Evolutionary conservation across 1,140 invertebrate species (phyloP), one percentile per base, ranked within the genome.

Genomic region (Meloidogyne hapla): DNA sequence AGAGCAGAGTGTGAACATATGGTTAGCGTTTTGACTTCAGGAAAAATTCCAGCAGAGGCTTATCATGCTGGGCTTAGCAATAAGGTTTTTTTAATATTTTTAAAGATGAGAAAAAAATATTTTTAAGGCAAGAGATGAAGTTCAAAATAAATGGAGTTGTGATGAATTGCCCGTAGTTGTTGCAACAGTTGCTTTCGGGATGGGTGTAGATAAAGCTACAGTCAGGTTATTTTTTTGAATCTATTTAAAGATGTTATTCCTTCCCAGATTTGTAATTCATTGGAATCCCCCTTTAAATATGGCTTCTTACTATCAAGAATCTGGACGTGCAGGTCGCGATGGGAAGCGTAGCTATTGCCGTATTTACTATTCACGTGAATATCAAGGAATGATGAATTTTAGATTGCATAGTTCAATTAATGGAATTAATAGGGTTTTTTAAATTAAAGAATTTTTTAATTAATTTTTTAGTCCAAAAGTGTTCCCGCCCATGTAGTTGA

Each of bases 241-340:
- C n/a, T n/a, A n/a, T 72, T 0, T 77, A 45, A 28, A 23, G 25
- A 80, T 67, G 21, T 40, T 21, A 80, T 91, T 81, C 74, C 72
- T 66, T 66, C 76, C 56, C 28, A 69, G 63, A 74, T 68, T 78
- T 48, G 75, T 77, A 13, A 56, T 79, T 48, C 63, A 83, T 76
- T 71, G 65, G 71, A 76, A 25, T 65, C 26, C 56, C 5, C 68
- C 79, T 1, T 42, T 40, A 64, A 71, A 79, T 48, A 40, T 99
- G 81, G 96, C 99, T 89, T 94, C 94, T 1, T 97, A 96, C 86
- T 99, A 99, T 89, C 96, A 99, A 88, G 96, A 99, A 90, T 92
- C 94, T 67, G 96, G 96, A 18, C 98, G 73, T 21, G 74, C 82
- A 26, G 78, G 79, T 28, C 42, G 73, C 0, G 71, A 83, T 75